Evolutionary conservation across 2,113 vertebrate species (phyloP).

Genomic region (Periophthalmus modestus): DNA sequence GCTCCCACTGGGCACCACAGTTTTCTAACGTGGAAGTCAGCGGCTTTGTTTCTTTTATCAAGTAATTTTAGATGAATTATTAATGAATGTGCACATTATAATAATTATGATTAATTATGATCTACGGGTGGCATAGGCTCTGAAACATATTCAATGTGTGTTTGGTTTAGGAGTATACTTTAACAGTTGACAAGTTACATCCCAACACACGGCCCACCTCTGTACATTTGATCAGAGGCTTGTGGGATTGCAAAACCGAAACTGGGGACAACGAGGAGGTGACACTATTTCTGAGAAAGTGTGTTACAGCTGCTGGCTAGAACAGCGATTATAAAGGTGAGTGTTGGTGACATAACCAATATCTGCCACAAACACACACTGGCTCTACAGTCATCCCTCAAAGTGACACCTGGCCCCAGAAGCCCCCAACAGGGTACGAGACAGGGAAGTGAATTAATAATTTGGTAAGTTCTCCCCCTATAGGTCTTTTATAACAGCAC

Average conservation of each 20-base stretch:
- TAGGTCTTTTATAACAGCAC: conserved; percentile 13
- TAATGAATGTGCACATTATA: too few species aligned
- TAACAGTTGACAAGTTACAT: conserved; percentile 42
- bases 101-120: too few species aligned
- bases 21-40: too few species aligned
- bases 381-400: conserved; percentile 29
- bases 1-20: too few species aligned
- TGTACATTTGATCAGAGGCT: conserved; percentile 46
- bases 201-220: conserved; percentile 1
- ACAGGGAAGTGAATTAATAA: conserved; percentile 33
- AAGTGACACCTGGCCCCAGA: conserved; percentile 29
- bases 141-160: background rate
- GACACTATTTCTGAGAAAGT: conserved; percentile 55
- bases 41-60: too few species aligned
- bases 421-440: conserved; percentile 5
- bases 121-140: too few species aligned
- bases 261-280: conserved; percentile 26
- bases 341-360: conserved; percentile 50
- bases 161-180: background rate
- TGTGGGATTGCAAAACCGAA: conserved; percentile 42
- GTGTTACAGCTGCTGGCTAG: conserved; percentile 39
- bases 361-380: conserved; percentile 44
- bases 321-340: conserved; percentile 45
- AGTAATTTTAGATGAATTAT: too few species aligned
- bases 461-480: background rate